These are phyloP conservation scores for Scopus umbretta DNA, from an alignment of 2,113 vertebrate genomes.

Conservation along the genomic window DNA sequence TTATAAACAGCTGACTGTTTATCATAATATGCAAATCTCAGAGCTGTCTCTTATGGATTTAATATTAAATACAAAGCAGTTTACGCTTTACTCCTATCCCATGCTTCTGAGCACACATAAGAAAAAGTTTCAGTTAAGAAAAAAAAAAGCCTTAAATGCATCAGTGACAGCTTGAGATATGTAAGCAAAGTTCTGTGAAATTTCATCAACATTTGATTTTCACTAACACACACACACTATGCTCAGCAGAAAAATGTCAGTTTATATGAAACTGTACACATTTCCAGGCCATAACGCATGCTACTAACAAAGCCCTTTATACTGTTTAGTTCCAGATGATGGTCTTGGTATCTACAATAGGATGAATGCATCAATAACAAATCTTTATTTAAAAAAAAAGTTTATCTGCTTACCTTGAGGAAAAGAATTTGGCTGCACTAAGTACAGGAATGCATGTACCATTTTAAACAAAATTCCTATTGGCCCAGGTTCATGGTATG, in stretches of 20 bases:
- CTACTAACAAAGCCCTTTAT: background rate
- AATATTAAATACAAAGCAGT: background rate
- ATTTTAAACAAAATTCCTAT: conserved; percentile 85
- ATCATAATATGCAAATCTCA: background rate
- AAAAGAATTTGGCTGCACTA: conserved; percentile 88
- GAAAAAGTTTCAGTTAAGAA: background rate
- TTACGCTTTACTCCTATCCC: background rate
- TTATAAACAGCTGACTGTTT: background rate
- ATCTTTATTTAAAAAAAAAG: background rate
- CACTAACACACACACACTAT: background rate
- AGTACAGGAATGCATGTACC: conserved; percentile 81
- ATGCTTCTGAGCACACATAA: background rate
- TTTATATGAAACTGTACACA: background rate
- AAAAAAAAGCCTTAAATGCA: background rate
- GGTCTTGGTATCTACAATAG: background rate
- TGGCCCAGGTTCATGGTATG: conserved; percentile 80
- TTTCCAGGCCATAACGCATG: background rate
- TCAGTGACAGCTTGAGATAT: background rate
- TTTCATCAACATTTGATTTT: background rate
- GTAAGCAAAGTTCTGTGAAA: background rate
- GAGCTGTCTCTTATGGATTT: background rate
- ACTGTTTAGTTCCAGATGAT: background rate
- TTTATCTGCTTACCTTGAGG: conserved; percentile 83
- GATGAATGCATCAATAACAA: background rate
- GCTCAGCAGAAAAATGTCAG: background rate